Conservation (phyloP, 37 sponge, comb jelly and placozoan species). For the Bolinopsis microptera region DNA sequence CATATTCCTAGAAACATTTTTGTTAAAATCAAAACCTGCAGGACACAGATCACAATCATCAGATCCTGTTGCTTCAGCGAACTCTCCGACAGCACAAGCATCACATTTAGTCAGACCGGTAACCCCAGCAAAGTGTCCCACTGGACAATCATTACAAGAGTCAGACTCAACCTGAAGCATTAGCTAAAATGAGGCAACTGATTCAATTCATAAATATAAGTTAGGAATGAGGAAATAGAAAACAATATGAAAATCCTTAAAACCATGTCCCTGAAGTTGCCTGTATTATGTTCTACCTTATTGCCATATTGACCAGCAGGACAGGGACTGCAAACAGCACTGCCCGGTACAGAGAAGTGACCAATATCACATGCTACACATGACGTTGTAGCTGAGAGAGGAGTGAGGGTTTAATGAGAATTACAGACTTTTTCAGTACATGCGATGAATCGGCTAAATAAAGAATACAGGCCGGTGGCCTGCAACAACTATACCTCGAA, state of each 20-base stretch:
- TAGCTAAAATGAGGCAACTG: no score
- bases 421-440: no score
- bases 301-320: neutral
- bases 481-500: no score
- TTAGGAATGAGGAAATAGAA: no score
- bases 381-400: neutral
- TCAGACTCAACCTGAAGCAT: neutral
- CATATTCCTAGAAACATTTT: no score
- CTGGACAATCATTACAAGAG: neutral
- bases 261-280: no score
- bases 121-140: neutral
- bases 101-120: neutral
- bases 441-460: no score
- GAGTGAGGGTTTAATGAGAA: neutral
- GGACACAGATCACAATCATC: neutral
- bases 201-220: no score
- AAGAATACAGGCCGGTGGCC: no score
- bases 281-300: no score
- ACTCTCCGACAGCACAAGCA: neutral
- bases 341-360: neutral
- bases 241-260: no score
- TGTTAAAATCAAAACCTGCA: no score
- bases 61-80: neutral
- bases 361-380: constrained; percentile 1
- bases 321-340: neutral